Evolutionary conservation across 2,888 invertebrate species (phyloP), one percentile per base, ranked within the genome.

Genomic region (Heliconius ethilla): DNA sequence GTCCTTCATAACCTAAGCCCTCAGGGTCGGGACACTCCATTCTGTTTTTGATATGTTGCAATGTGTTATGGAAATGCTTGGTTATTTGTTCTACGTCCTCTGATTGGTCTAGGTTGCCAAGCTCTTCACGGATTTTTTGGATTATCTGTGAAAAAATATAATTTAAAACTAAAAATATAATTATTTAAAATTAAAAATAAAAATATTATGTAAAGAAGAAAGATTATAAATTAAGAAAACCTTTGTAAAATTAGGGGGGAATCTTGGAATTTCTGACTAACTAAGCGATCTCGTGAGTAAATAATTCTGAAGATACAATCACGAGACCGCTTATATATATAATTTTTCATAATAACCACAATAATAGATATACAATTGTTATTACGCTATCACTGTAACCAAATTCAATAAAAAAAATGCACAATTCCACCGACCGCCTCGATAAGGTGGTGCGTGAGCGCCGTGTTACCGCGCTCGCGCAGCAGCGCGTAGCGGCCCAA

Each of bases 71-170:
- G 90, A 99, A 98, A 90, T 99, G 99, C 87, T 98, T 98, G 81
- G 97, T 97, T 83, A 99, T 98, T 92, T 99, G 99, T 86, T 99
- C 99, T 51, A 98, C 98, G 90, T 99, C 99, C 86, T 99, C 99
- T 27, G 97, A 98, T 73, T 97, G 97, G 88, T 99, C 99, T 81
- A 99, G 94, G 90, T 98, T 98, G 0, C 98, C 98, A 51, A 99
- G 91, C 89, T 99, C 98, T 86, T 99, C 99, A 83, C 97, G 97
- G 72, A 99, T 98, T 92, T 99, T 99, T 62, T 96, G 96, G 81
- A 99, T 97, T 70, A 99, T 96, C 97, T 99, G 75, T 70, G 78
- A 82, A 62, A 55, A 29, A 13, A 5, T 6, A 55, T 9, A 0
- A 45, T 13, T 29, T 67, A n/a, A 2, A 37, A 67, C 6, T 15